Conservation (phyloP, 2,113 vertebrate species). For the Eulemur rufifrons region DNA sequence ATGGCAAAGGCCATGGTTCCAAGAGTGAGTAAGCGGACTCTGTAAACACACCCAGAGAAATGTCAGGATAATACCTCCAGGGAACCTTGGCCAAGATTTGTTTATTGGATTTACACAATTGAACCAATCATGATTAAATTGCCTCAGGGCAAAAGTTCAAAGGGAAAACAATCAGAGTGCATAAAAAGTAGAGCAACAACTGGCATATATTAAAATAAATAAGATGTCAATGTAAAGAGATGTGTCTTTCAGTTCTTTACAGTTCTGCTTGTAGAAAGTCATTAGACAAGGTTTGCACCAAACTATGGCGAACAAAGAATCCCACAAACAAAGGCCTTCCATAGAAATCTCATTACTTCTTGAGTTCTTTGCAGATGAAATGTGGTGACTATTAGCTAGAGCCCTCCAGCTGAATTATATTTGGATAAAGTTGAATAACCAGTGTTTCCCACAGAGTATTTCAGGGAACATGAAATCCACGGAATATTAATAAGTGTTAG, state of each 20-base stretch:
- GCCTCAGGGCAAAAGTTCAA: conserved; percentile 76
- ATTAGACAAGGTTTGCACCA: conserved; percentile 32
- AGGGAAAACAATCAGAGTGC: conserved; percentile 68
- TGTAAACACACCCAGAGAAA: conserved; percentile 68
- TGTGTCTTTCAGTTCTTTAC: conserved; percentile 25
- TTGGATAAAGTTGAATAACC: conserved; percentile 21
- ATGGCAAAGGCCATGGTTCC: conserved; percentile 17
- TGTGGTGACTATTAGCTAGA: conserved; percentile 52
- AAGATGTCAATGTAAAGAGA: conserved; percentile 65
- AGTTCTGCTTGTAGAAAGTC: conserved; percentile 38
- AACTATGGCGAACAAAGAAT: conserved; percentile 57
- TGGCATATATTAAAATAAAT: conserved; percentile 75
- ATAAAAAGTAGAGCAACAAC: conserved; percentile 47
- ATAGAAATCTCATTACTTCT: conserved; percentile 48
- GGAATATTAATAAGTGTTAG: not conserved
- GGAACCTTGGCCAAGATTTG: conserved; percentile 63
- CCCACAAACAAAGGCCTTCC: conserved; percentile 9
- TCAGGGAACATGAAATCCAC: conserved; percentile 9
- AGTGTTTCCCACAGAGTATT: conserved; percentile 23
- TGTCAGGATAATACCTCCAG: conserved; percentile 58
- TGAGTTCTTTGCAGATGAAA: conserved; percentile 44
- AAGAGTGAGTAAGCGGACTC: not conserved
- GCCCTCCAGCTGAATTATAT: conserved; percentile 30
- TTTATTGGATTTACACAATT: conserved; percentile 79
- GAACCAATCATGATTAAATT: conserved; percentile 76